Evolutionary conservation across 2,888 invertebrate species (phyloP), one percentile per base, ranked within the genome.

Genomic region (Cerceris rybyensis): DNA sequence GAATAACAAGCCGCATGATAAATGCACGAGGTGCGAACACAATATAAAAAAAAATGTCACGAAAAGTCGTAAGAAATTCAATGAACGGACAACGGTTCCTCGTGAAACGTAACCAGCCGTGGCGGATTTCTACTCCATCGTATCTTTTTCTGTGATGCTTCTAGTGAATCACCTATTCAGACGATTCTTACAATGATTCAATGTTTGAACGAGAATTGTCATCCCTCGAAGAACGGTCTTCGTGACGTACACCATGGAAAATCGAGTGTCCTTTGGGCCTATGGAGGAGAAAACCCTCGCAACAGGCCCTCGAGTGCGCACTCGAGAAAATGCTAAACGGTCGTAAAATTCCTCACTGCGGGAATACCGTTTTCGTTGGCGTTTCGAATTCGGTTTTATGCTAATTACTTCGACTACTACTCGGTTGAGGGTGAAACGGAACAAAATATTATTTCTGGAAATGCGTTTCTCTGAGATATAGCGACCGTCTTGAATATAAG

Each of bases 81-180:
- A 58, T 70, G 75, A 61, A 46, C 60, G 8, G 14, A 55, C 14
- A 46, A 39, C 43, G 61, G 64, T 71, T 46, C 28, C 28, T 28
- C 28, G 28, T 28, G 75, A 50, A 59, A 70, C 70, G 80, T 28
- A 81, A 81, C 55, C 71, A 73, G 43, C 59, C 78, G 75, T 80
- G 76, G 64, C 64, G 69, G 75, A 66, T 68, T 70, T 64, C 65
- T 43, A 60, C 52, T 72, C 67, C 61, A 59, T 67, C 55, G 54
- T 28, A 4, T 58, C 50, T 55, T 59, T 63, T 63, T 68, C 52
- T 69, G 49, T 79, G 74, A 83, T 75, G 77, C 50, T 72, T 76
- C 75, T 74, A 83, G 85, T 90, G 87, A 88, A 88, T 89, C 89
- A 88, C 87, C 86, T 81, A 86, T 88, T 88, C 84, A 83, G 70